These are phyloP conservation scores for Orthonychiurus folsomi DNA, from an alignment of 2,888 invertebrate genomes.

Conservation along the genomic window DNA sequence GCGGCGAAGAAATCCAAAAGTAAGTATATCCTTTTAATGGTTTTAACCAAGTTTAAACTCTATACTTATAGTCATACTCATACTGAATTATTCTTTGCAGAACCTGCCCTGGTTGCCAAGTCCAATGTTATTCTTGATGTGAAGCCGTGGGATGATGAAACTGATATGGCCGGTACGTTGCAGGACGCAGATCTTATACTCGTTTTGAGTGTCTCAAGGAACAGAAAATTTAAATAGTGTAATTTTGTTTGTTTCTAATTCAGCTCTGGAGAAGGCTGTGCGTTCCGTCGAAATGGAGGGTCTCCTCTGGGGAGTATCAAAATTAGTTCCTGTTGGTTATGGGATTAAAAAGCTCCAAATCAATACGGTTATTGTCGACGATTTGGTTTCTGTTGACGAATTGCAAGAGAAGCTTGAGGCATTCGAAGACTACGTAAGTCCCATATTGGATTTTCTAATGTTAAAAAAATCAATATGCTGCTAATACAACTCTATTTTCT, in stretches of 20 bases:
- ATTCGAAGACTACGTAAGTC: conserved; percentile 63
- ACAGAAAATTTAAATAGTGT: too few species aligned
- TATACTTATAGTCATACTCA: too few species aligned
- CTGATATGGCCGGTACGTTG: conserved; percentile 65
- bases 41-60: neutral
- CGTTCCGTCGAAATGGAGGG: conserved; percentile 72
- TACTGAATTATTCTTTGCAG: conserved; percentile 47
- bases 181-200: too few species aligned
- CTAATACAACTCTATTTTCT: neutral
- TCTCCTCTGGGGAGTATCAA: conserved; percentile 81
- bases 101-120: conserved; percentile 83
- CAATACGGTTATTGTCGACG: conserved; percentile 86
- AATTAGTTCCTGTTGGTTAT: conserved; percentile 77
- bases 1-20: conserved; percentile 87
- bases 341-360: conserved; percentile 89
- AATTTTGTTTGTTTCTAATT: too few species aligned
- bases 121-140: conserved; percentile 88
- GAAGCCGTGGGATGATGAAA: conserved; percentile 88
- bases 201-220: conserved; percentile 37
- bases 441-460: neutral
- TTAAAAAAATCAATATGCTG: neutral
- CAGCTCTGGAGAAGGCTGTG: conserved; percentile 68
- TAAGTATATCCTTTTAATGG: conserved; percentile 11
- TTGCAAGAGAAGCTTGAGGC: conserved; percentile 77
- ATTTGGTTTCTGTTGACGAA: conserved; percentile 84